phyloP scores from a whole-genome alignment of 2,888 invertebrate genomes.

The Sabellastarte sp. region DNA sequence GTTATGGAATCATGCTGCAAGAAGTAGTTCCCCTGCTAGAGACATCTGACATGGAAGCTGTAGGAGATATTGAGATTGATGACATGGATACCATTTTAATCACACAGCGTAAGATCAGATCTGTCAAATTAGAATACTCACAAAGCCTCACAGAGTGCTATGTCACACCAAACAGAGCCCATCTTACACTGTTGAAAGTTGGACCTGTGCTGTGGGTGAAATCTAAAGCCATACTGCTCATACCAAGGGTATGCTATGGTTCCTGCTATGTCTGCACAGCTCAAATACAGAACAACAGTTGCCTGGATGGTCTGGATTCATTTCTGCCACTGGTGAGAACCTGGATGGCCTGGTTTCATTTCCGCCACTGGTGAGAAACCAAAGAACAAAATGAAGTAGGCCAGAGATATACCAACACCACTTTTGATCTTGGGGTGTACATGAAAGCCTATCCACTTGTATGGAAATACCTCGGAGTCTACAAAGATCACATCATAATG shows the following conservation, averaged over 20 bases:
- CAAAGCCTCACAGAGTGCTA: background rate
- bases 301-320: constrained; percentile 25
- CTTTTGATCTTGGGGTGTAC: too few relatives aligned
- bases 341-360: constrained; percentile 23
- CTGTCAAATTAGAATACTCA: background rate
- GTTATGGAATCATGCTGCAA: constrained; percentile 35
- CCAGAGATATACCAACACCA: too few relatives aligned
- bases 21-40: constrained; percentile 7
- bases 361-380: constrained; percentile 20
- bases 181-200: background rate
- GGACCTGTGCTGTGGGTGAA: background rate
- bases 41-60: too few relatives aligned
- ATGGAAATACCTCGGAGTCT: too few relatives aligned
- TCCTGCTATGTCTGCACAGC: background rate
- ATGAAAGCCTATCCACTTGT: too few relatives aligned
- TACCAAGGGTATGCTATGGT: background rate
- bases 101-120: background rate
- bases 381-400: too few relatives aligned
- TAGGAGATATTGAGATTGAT: too few relatives aligned
- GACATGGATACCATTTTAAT: background rate
- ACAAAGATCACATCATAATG: background rate
- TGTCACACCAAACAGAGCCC: constrained; percentile 4
- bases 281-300: constrained; percentile 7
- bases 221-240: background rate
- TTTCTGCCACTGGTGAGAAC: constrained; percentile 20